Percentiles rank a stretch among this genome's conserved stretches.
Conservation (phyloP, 1,140 invertebrate species). For the Drosophila jambulina region DNA sequence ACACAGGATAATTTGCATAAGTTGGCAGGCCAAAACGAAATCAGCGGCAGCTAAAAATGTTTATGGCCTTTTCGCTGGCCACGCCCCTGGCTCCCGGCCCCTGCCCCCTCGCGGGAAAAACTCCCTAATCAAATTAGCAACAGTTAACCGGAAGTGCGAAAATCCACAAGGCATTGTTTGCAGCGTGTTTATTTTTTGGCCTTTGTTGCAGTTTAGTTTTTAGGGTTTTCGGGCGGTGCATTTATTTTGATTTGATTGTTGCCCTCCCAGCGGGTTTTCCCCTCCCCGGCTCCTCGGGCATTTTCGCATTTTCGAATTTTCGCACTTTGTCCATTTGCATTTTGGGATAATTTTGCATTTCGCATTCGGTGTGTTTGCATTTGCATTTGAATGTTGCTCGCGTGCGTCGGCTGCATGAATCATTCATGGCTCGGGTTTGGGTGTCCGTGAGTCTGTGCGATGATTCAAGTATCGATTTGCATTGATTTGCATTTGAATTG, state of each 20-base stretch:
- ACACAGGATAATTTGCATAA: slow-evolving; percentile 72
- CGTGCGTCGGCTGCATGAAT: slow-evolving; percentile 77
- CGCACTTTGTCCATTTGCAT: slow-evolving; percentile 64
- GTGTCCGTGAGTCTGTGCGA: slow-evolving; percentile 34
- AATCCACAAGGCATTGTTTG: slow-evolving; percentile 57
- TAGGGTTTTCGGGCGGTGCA: slow-evolving; percentile 53
- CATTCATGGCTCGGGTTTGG: slow-evolving; percentile 57
- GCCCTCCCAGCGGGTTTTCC: slow-evolving; percentile 59
- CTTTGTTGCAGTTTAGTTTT: slow-evolving; percentile 47
- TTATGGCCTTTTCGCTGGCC: slow-evolving; percentile 53
- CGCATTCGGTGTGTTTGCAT: slow-evolving; percentile 56
- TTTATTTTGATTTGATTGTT: slow-evolving; percentile 82
- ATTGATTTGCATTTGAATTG: slow-evolving; percentile 83
- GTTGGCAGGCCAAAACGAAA: slow-evolving; percentile 67
- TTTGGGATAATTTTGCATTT: slow-evolving; percentile 49
- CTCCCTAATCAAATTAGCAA: slow-evolving; percentile 82
- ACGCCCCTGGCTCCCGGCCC: slow-evolving; percentile 20
- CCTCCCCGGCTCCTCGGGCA: slow-evolving; percentile 27
- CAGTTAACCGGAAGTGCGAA: slow-evolving; percentile 77
- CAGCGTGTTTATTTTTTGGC: slow-evolving; percentile 46
- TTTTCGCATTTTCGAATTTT: slow-evolving; percentile 32
- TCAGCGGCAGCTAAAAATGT: slow-evolving; percentile 55
- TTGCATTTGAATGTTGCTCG: slow-evolving; percentile 74
- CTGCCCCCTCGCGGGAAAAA: slow-evolving; percentile 13
- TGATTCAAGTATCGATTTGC: slow-evolving; percentile 83